Evolutionary conservation across 1,140 invertebrate genomes (phyloP).

Genomic region (Leguminivora glycinivorella): DNA sequence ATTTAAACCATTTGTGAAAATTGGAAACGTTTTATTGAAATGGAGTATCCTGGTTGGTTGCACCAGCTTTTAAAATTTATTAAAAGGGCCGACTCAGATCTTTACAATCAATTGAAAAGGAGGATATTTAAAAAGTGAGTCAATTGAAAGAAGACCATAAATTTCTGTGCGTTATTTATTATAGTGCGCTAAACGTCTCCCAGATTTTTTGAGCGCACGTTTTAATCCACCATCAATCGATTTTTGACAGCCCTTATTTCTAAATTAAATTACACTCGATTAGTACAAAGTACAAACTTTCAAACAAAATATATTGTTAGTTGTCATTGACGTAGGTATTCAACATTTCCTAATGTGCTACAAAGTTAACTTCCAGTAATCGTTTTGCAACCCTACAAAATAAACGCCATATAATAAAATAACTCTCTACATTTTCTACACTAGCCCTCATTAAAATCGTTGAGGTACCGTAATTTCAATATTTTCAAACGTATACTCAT

Average conservation of each 20-base stretch:
- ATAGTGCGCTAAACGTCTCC: too few species aligned
- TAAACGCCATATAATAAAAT: not conserved
- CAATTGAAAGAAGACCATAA: not conserved
- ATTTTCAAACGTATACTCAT: constrained; percentile 4
- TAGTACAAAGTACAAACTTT: too few species aligned
- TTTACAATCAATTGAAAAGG: not conserved
- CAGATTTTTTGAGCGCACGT: too few species aligned
- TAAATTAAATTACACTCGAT: too few species aligned
- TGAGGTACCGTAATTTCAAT: not conserved
- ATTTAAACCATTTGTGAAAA: not conserved
- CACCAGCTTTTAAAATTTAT: not conserved
- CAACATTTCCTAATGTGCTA: not conserved
- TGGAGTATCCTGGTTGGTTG: not conserved
- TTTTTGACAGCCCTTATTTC: too few species aligned
- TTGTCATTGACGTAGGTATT: not conserved
- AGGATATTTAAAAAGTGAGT: not conserved
- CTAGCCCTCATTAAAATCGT: not conserved
- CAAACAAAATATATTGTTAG: not conserved
- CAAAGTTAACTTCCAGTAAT: not conserved
- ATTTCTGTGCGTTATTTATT: not conserved
- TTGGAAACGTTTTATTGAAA: constrained; percentile 3
- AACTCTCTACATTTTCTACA: not conserved
- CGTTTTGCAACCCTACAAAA: not conserved
- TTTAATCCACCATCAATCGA: too few species aligned
- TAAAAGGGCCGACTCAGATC: not conserved